Evolutionary conservation across 1,140 invertebrate genomes (phyloP).

Genomic region (Liolophura sinensis): DNA sequence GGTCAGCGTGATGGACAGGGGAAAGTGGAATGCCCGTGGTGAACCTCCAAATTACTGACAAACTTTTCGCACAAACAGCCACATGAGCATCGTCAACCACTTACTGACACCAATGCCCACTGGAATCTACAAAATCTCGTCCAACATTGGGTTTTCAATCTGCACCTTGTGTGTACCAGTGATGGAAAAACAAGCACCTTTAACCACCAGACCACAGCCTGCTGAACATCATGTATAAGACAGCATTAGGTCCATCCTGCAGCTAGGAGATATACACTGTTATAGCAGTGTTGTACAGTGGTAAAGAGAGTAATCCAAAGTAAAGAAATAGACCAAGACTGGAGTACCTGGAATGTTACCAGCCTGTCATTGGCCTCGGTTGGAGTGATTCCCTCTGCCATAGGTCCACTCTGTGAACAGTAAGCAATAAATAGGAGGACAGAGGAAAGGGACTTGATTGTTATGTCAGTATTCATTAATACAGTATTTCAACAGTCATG

Average conservation of each 20-base stretch:
- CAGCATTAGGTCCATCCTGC: background rate
- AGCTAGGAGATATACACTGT: background rate
- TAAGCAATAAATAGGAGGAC: background rate
- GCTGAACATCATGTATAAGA: background rate
- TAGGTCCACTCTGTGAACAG: conserved; percentile 69
- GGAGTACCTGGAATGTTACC: conserved; percentile 26
- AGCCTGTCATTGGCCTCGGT: conserved; percentile 85
- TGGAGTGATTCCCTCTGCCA: conserved; percentile 84
- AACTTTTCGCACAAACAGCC: too few relatives aligned
- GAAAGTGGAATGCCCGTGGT: too few relatives aligned
- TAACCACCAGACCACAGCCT: background rate
- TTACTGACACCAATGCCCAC: too few relatives aligned
- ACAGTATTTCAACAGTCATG: background rate
- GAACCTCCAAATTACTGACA: too few relatives aligned
- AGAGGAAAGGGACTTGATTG: background rate
- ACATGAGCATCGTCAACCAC: too few relatives aligned
- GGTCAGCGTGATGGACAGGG: too few relatives aligned
- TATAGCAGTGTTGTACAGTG: background rate
- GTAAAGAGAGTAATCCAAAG: background rate
- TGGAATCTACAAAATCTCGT: too few relatives aligned
- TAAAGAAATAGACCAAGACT: background rate
- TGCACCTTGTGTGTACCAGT: too few relatives aligned
- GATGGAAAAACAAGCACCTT: background rate
- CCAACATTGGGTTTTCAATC: too few relatives aligned
- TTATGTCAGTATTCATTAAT: background rate